Percentiles rank a stretch among this genome's conserved stretches.
Evolutionary conservation across 2,888 invertebrate species (phyloP).

Genomic region (Drosophila kanekoi): DNA sequence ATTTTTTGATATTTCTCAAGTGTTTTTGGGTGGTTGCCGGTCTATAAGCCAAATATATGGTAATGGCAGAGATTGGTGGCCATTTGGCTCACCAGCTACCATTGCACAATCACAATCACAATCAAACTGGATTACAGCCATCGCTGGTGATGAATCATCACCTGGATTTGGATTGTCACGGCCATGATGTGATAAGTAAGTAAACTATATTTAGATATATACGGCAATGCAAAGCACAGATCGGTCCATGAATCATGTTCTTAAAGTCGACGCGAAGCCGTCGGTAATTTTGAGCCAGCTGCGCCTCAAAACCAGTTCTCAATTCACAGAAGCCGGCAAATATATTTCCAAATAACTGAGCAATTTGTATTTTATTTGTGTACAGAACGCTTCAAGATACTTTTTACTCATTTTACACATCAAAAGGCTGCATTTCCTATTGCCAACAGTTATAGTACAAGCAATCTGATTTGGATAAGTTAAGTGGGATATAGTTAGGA

Average conservation of each 20-base stretch:
- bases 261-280: slow-evolving; percentile 17
- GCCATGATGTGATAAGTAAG: slow-evolving; percentile 85
- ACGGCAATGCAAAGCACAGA: slow-evolving; percentile 2
- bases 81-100: slow-evolving; percentile 89
- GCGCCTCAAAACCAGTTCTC: slow-evolving; percentile 31
- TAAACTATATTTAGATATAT: slow-evolving; percentile 35
- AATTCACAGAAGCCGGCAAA: slow-evolving; percentile 15
- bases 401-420: not conserved
- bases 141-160: slow-evolving; percentile 88
- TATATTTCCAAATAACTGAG: not conserved
- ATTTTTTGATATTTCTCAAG: slow-evolving; percentile 52
- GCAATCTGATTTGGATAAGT: not conserved
- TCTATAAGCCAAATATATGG: slow-evolving; percentile 86
- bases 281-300: slow-evolving; percentile 24
- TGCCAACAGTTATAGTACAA: not conserved
- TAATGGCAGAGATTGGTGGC: slow-evolving; percentile 89
- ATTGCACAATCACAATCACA: slow-evolving; percentile 86
- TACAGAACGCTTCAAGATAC: not conserved
- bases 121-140: slow-evolving; percentile 87
- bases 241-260: slow-evolving; percentile 16
- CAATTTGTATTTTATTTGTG: slow-evolving; percentile 2
- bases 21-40: slow-evolving; percentile 70
- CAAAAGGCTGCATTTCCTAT: too few relatives aligned
- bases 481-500: too few relatives aligned
- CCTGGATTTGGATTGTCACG: slow-evolving; percentile 85